These are phyloP conservation scores for Muraenolepis orangiensis DNA, from an alignment of 2,797 vertebrate species.

Conservation along the genomic window DNA sequence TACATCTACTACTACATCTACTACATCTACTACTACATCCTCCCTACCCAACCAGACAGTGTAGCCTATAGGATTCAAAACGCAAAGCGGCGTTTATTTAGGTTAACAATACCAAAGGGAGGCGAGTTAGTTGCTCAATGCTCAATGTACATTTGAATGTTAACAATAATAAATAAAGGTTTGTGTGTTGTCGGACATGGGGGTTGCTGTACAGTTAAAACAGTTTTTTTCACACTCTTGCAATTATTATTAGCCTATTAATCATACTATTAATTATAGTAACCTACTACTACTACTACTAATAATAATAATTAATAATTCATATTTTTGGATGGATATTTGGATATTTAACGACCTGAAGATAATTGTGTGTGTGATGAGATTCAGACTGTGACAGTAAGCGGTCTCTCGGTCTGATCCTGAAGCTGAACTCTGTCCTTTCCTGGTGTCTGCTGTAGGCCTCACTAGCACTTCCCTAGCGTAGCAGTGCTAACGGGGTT, in stretches of 20 bases:
- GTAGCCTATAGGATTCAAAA: too few species aligned
- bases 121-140: too few species aligned
- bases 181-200: neutral
- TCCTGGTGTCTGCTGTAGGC: neutral
- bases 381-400: neutral
- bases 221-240: neutral
- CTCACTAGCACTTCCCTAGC: neutral
- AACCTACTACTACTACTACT: too few species aligned
- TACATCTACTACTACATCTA: too few species aligned
- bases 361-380: neutral
- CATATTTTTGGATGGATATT: neutral
- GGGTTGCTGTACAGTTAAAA: neutral
- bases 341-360: too few species aligned
- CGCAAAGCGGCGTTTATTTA: neutral
- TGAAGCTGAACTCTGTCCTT: neutral
- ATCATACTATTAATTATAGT: too few species aligned
- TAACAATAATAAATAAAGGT: neutral
- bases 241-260: neutral
- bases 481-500: neutral
- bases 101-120: neutral
- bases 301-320: neutral
- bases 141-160: neutral
- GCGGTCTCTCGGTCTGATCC: neutral
- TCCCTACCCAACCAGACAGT: neutral
- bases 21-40: too few species aligned